Evolutionary conservation across 2,797 vertebrate species (phyloP).

Genomic region (Vultur gryphus): DNA sequence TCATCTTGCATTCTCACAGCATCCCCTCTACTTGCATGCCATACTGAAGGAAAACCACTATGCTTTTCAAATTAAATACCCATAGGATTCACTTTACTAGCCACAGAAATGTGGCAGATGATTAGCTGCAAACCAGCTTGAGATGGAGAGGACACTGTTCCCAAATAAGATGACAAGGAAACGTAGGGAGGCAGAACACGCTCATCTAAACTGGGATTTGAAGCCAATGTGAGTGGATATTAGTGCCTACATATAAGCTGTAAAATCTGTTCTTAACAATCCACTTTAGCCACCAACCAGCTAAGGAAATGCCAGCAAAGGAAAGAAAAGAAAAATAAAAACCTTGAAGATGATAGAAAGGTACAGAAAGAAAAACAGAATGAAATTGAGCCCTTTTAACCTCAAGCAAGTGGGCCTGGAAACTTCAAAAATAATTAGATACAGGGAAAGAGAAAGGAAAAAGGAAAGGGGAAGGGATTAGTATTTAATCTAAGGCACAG

Average conservation of each 20-base stretch:
- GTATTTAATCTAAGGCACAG: not conserved
- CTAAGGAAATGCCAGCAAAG: not conserved
- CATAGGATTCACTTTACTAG: not conserved
- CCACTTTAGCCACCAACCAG: not conserved
- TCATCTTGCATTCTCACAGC: not conserved
- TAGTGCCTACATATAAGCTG: not conserved
- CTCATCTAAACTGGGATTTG: not conserved
- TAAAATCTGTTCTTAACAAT: not conserved
- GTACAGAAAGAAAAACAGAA: not conserved
- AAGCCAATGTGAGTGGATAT: not conserved
- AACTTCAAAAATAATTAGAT: not conserved
- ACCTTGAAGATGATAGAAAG: not conserved
- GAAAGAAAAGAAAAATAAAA: not conserved
- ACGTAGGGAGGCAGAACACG: accelerated
- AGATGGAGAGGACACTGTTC: not conserved
- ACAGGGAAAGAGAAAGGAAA: not conserved
- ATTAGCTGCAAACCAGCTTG: not conserved
- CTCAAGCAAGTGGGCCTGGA: not conserved
- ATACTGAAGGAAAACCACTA: not conserved
- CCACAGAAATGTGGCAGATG: not conserved
- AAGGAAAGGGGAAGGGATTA: not conserved
- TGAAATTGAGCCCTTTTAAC: not conserved
- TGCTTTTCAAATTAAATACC: not conserved
- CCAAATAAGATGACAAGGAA: not conserved
- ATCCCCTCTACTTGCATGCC: not conserved